Evolutionary conservation across 1,140 invertebrate genomes (phyloP).

Genomic region (Triops cancriformis): DNA sequence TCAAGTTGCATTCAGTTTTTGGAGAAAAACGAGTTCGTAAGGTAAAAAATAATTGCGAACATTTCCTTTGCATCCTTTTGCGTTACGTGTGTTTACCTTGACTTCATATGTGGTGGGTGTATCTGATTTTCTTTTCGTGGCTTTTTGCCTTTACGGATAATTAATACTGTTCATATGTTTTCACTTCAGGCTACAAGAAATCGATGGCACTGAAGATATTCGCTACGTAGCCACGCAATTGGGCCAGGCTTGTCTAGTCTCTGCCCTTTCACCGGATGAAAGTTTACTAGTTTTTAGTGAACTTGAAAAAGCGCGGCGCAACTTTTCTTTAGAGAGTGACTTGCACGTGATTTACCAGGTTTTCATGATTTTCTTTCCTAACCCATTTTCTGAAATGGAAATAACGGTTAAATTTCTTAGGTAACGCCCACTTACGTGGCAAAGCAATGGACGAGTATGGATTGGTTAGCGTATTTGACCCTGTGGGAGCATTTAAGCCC

Average conservation of each 20-base stretch:
- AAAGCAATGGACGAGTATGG: constrained; percentile 64
- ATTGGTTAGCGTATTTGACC: constrained; percentile 80
- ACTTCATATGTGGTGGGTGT: no score
- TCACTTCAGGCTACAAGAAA: background rate
- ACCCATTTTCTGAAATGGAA: background rate
- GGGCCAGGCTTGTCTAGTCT: constrained; percentile 83
- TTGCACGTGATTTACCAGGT: constrained; percentile 91
- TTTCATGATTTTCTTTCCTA: background rate
- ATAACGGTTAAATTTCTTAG: constrained; percentile 34
- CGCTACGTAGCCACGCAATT: constrained; percentile 63
- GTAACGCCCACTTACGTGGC: constrained; percentile 72
- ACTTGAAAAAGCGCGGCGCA: constrained; percentile 77
- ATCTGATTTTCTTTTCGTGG: no score
- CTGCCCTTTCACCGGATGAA: constrained; percentile 85
- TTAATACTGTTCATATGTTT: no score
- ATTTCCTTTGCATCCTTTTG: no score
- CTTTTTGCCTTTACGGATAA: no score
- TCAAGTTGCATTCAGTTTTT: constrained; percentile 49
- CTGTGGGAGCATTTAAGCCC: constrained; percentile 74
- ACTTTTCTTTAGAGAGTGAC: constrained; percentile 88
- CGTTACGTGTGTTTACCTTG: no score
- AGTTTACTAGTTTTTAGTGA: constrained; percentile 80
- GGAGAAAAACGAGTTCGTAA: constrained; percentile 48
- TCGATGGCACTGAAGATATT: background rate
- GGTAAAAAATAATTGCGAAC: no score